These are phyloP conservation scores for Sebastes diaconus DNA, from an alignment of 2,797 vertebrate species.

Conservation along the genomic window DNA sequence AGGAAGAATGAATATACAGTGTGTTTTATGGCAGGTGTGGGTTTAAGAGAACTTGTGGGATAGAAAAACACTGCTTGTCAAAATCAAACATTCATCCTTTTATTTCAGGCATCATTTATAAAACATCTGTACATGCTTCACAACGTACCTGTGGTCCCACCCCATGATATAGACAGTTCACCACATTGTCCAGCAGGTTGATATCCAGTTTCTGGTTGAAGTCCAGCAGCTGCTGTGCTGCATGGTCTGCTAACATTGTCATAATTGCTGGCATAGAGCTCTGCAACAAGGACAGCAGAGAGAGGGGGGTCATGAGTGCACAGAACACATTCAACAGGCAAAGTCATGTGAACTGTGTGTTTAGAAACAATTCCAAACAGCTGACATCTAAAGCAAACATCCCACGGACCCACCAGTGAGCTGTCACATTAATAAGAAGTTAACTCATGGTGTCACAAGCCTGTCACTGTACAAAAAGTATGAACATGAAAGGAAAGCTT, in stretches of 20 bases:
- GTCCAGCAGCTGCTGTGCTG: slow-evolving; percentile 99
- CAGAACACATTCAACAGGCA: slow-evolving; percentile 71
- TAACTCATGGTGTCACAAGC: slow-evolving; percentile 22
- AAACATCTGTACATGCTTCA: slow-evolving; percentile 3
- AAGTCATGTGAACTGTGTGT: slow-evolving; percentile 76
- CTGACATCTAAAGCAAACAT: slow-evolving; percentile 66
- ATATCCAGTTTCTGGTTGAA: slow-evolving; percentile 99
- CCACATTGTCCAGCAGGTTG: slow-evolving; percentile 99
- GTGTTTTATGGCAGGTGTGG: neutral
- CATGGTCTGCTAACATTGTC: slow-evolving; percentile 99
- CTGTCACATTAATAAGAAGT: slow-evolving; percentile 41
- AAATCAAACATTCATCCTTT: neutral
- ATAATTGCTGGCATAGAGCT: slow-evolving; percentile 99
- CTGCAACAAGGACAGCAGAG: slow-evolving; percentile 86
- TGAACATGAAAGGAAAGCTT: neutral
- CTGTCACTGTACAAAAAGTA: slow-evolving; percentile 16
- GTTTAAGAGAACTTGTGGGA: neutral
- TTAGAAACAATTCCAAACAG: slow-evolving; percentile 75
- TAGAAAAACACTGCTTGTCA: neutral
- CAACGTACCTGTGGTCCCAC: slow-evolving; percentile 96
- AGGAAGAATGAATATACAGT: neutral
- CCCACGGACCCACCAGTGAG: slow-evolving; percentile 18
- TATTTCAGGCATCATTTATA: neutral
- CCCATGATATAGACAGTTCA: slow-evolving; percentile 99
- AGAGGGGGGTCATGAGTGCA: slow-evolving; percentile 58